A percentile compares a stretch with the other conserved stretches of the same genome.
phyloP scores from a whole-genome alignment of 1,140 invertebrate genomes.

The Homalodisca vitripennis region DNA sequence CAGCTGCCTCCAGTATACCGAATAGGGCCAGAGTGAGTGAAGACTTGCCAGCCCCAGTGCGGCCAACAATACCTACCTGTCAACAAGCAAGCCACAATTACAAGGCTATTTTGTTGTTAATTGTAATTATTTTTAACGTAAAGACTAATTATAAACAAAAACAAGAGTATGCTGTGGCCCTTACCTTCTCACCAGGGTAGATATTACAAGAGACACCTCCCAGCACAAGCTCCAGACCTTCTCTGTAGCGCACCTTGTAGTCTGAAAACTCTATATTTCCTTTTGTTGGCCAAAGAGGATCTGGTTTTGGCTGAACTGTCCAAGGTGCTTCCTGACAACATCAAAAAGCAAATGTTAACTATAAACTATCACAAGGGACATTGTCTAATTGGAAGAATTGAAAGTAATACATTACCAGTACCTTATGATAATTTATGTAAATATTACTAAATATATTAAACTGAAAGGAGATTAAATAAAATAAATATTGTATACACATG shows the following conservation, averaged over 20 bases:
- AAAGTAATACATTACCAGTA: no score
- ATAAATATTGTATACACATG: no score
- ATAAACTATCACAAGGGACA: no score
- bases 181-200: conserved; percentile 51
- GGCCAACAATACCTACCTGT: conserved; percentile 69
- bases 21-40: conserved; percentile 77
- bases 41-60: conserved; percentile 82
- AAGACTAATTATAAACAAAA: no score
- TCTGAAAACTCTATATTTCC: conserved; percentile 69
- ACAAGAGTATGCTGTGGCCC: neutral
- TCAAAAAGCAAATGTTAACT: no score
- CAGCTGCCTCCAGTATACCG: conserved; percentile 81
- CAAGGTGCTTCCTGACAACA: conserved; percentile 33
- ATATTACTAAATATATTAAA: no score
- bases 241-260: conserved; percentile 53
- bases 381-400: no score
- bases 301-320: conserved; percentile 17
- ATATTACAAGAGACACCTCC: conserved; percentile 50
- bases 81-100: neutral
- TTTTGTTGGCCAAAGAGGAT: conserved; percentile 63
- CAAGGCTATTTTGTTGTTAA: neutral
- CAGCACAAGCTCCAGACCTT: conserved; percentile 56
- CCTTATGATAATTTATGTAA: no score
- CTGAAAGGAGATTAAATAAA: no score
- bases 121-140: no score